These are phyloP conservation scores for Lobophora halterata DNA, from an alignment of 2,888 invertebrate genomes.

Conservation along the genomic window DNA sequence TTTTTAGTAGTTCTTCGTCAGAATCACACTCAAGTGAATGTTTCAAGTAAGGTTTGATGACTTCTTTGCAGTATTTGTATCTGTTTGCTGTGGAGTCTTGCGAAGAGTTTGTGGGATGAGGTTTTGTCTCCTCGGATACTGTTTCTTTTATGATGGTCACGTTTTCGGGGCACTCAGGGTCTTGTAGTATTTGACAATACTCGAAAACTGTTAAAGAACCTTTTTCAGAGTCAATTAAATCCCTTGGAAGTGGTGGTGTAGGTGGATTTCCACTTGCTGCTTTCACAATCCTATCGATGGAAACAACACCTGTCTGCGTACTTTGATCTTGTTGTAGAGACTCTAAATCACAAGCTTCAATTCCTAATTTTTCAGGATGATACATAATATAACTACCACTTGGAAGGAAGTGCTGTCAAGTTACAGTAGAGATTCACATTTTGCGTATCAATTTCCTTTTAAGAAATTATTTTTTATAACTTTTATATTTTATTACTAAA, in stretches of 20 bases:
- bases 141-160: constrained; percentile 41
- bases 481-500: too few species aligned
- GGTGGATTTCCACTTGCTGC: constrained; percentile 4
- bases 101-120: constrained; percentile 18
- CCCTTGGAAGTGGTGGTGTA: constrained; percentile 27
- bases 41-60: constrained; percentile 45
- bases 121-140: constrained; percentile 37
- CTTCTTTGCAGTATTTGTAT: constrained; percentile 48
- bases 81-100: constrained; percentile 31
- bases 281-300: constrained; percentile 7
- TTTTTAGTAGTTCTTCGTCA: constrained; percentile 36
- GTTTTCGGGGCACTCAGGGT: constrained; percentile 34
- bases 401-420: constrained; percentile 1
- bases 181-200: constrained; percentile 39
- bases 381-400: too few species aligned
- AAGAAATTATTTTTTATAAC: too few species aligned
- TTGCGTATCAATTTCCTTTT: too few species aligned
- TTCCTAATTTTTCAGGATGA: constrained; percentile 33
- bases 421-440: not conserved
- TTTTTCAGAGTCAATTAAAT: constrained; percentile 27
- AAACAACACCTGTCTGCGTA: constrained; percentile 39
- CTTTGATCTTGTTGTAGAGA: constrained; percentile 35
- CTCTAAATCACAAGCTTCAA: constrained; percentile 28
- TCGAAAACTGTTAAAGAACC: constrained; percentile 37
- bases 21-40: constrained; percentile 34